These are phyloP conservation scores for Machaerirhynchus nigripectus DNA, from an alignment of 2,113 vertebrate species.

Conservation along the genomic window DNA sequence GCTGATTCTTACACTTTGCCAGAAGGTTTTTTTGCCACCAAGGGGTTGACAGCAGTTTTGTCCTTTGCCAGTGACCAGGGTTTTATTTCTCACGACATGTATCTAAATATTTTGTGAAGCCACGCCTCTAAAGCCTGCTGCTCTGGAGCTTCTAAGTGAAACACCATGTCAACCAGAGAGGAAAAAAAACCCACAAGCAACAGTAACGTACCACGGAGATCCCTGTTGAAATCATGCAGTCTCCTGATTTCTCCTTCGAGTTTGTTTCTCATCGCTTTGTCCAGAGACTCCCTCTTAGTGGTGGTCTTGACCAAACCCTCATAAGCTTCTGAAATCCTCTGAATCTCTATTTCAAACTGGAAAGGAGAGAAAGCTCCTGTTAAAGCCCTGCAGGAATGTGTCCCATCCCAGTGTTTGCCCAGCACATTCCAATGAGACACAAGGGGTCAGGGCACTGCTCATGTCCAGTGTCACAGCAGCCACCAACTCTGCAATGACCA, in stretches of 20 bases:
- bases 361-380: constrained; percentile 30
- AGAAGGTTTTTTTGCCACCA: not conserved
- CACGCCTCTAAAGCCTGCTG: not conserved
- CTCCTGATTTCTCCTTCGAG: constrained; percentile 86
- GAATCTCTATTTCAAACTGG: constrained; percentile 85
- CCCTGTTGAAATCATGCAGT: constrained; percentile 87
- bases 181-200: not conserved
- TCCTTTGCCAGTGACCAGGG: not conserved
- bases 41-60: not conserved
- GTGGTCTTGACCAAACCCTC: constrained; percentile 85
- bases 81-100: not conserved
- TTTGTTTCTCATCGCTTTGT: constrained; percentile 85
- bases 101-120: not conserved
- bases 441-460: not conserved
- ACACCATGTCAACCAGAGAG: not conserved
- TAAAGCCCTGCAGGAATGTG: not conserved
- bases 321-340: constrained; percentile 84
- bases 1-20: not conserved
- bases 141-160: not conserved
- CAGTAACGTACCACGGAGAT: constrained; percentile 76
- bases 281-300: constrained; percentile 83
- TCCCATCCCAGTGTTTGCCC: not conserved
- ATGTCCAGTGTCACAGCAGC: not conserved
- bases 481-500: not conserved
- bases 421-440: not conserved